A percentile compares a stretch with the other conserved stretches of the same genome.
phyloP scores from a whole-genome alignment of 1,140 invertebrate genomes.

The Trialeurodes vaporariorum region DNA sequence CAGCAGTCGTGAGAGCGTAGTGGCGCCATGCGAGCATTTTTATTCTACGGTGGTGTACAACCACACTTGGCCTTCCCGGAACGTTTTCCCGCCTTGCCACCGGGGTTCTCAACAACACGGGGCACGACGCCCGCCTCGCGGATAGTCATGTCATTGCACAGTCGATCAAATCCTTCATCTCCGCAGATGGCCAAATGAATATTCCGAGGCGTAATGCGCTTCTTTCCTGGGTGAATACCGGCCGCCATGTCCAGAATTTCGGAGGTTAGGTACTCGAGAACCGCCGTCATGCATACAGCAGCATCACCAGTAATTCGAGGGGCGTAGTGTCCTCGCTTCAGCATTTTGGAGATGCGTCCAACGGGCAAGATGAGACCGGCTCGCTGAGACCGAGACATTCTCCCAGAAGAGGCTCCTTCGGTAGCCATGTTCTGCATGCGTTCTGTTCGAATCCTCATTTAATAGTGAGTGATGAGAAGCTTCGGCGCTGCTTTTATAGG shows the following conservation, averaged over 20 bases:
- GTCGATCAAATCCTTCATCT: conserved; percentile 70
- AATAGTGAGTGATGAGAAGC: no score
- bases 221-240: conserved; percentile 42
- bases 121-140: not conserved
- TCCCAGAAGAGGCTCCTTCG: no score
- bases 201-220: conserved; percentile 68
- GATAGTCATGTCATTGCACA: conserved; percentile 28
- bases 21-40: no score
- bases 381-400: conserved; percentile 21
- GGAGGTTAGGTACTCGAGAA: conserved; percentile 48
- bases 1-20: not conserved
- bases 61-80: no score
- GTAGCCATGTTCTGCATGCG: no score
- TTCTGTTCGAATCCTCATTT: no score
- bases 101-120: not conserved
- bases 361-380: conserved; percentile 59
- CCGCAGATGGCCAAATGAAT: conserved; percentile 52
- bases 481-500: no score
- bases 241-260: conserved; percentile 49
- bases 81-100: not conserved
- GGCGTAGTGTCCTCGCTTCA: conserved; percentile 58
- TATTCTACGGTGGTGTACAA: no score
- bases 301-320: conserved; percentile 54
- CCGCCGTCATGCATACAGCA: conserved; percentile 54
- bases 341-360: conserved; percentile 50